These are phyloP conservation scores for Huso huso DNA, from an alignment of 2,797 vertebrate genomes.

Conservation along the genomic window DNA sequence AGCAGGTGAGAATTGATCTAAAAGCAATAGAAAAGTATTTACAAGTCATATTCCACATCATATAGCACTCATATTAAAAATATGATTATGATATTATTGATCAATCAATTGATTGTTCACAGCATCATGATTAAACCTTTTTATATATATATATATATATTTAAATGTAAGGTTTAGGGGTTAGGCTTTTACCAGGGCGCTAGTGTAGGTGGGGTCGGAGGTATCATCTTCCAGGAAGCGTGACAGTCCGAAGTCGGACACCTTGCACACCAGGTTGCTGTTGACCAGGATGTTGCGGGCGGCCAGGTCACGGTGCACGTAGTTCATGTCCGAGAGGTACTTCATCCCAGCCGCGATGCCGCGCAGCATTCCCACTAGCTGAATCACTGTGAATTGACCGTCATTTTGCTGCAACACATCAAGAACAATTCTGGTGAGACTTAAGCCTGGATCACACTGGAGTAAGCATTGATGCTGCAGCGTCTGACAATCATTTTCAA, in stretches of 20 bases:
- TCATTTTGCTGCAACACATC: conserved; percentile 77
- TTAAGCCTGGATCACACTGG: too few species aligned
- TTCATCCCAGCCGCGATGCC: conserved; percentile 93
- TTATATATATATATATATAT: too few species aligned
- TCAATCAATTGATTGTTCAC: too few species aligned
- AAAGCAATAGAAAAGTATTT: too few species aligned
- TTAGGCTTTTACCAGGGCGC: conserved; percentile 72
- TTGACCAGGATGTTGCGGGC: conserved; percentile 96
- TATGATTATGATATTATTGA: too few species aligned
- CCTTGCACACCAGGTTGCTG: conserved; percentile 94
- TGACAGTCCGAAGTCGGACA: conserved; percentile 90
- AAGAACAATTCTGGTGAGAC: too few species aligned
- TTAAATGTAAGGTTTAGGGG: not conserved
- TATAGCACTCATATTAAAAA: too few species aligned
- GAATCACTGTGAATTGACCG: conserved; percentile 93
- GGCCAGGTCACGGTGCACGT: conserved; percentile 88
- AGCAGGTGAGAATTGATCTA: too few species aligned
- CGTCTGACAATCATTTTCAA: too few species aligned
- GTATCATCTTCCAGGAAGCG: conserved; percentile 93
- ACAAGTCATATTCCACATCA: too few species aligned
- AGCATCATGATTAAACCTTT: too few species aligned
- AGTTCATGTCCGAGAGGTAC: conserved; percentile 94
- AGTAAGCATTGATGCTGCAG: too few species aligned
- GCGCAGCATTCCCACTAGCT: conserved; percentile 91
- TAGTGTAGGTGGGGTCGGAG: conserved; percentile 94